Evolutionary conservation across 2,113 vertebrate genomes (phyloP), one percentile per base, ranked within the genome.

Genomic region (Corvus moneduloides): DNA sequence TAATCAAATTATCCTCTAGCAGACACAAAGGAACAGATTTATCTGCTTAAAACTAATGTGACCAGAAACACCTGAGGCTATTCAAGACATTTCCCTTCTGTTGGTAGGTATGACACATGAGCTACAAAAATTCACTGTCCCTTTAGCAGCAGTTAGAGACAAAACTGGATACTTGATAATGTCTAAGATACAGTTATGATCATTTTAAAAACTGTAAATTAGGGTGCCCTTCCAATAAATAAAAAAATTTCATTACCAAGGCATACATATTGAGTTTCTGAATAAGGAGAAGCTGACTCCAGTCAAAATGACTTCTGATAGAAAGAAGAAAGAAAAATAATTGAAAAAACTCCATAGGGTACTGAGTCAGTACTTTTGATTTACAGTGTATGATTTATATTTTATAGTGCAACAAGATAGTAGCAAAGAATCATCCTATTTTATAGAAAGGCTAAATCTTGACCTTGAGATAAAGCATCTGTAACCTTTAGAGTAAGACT

Each of bases 321-420:
- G 33, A 41, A 4, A 13, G 13, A 68, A 73, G 11, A 20, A 33
- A 41, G 22, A 28, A 62, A 62, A 17, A 20, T 46, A 27, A 15
- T 2, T 3, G 1, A 7, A 71, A 44, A 77, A 49, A 2, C 4
- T 61, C 7, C 11, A 24, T 5, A 43, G 13, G 5, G 2, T 74
- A 81, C 37, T 52, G 19, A 83, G 20, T 54, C 51, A 66, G 48
- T 93, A 54, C 16, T 59, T 90, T 75, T 14, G 48, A 39, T 81
- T 84, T 86, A 58, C 18, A 37, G 9, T 10, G 1, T 44, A 74
- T n/a, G 16, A 62, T 80, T 84, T 77, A 32, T 83, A 89, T 81
- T 87, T 89, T 64, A 61, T 64, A 55, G 5, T 35, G 23, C 33
- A 14, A 66, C 18, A 59, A 17, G 4, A 41, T 19, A 69, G 13